phyloP scores from a whole-genome alignment of 2,113 vertebrate species.

The Poeciliopsis turrubarensis region DNA sequence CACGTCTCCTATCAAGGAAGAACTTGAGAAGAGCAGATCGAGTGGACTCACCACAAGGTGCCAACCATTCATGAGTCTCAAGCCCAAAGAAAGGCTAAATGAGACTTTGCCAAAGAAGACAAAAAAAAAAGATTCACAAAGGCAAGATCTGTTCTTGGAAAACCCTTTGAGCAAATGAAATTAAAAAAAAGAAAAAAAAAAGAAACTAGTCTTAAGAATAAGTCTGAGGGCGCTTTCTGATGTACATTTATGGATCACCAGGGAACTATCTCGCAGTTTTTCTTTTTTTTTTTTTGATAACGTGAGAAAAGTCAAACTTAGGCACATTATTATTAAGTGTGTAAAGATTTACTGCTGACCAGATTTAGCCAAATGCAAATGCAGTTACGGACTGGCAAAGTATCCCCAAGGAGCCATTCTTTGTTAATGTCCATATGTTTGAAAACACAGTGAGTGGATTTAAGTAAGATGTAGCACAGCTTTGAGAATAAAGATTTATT shows the following conservation, averaged over 20 bases:
- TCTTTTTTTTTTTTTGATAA: background rate
- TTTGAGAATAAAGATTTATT: background rate
- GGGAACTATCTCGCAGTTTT: background rate
- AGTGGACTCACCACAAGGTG: background rate
- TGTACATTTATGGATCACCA: background rate
- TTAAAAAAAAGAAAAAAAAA: background rate
- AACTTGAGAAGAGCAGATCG: background rate
- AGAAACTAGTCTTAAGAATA: background rate
- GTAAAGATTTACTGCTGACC: background rate
- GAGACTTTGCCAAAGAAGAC: background rate
- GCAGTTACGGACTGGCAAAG: background rate
- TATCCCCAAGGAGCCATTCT: background rate
- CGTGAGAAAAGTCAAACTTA: background rate
- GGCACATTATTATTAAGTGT: background rate
- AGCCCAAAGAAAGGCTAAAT: background rate
- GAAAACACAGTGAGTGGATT: background rate
- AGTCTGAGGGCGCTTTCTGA: background rate
- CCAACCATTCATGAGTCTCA: background rate
- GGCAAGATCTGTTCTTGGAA: background rate
- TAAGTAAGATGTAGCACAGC: background rate
- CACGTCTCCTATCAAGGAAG: background rate
- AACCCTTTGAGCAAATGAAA: background rate
- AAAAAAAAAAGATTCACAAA: background rate
- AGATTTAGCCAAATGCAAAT: background rate
- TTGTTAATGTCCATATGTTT: conserved; percentile 1